phyloP scores from a whole-genome alignment of 2,113 vertebrate genomes.

The Lota lota region DNA sequence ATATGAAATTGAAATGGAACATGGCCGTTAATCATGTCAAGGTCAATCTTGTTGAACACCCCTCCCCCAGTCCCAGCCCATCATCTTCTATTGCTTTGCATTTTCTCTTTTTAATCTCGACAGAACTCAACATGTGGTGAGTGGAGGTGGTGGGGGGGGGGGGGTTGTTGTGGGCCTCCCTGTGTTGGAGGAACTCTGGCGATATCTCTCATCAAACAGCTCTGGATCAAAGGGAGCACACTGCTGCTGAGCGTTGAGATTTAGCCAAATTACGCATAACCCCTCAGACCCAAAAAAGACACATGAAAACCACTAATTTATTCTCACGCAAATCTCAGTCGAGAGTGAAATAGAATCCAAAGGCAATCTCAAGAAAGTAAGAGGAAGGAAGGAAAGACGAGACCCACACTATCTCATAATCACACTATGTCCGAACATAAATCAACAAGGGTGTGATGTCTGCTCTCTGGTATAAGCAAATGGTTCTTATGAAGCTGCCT shows the following conservation, averaged over 20 bases:
- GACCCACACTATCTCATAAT: too few relatives aligned
- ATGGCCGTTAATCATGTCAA: too few relatives aligned
- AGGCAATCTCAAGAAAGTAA: conserved; percentile 16
- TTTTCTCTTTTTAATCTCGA: conserved; percentile 64
- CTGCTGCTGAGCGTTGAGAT: conserved; percentile 55
- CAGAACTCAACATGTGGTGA: conserved; percentile 47
- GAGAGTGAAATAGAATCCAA: conserved; percentile 66
- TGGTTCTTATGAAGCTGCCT: too few relatives aligned
- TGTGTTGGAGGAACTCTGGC: conserved; percentile 63
- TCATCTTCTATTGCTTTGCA: not conserved
- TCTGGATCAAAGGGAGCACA: conserved; percentile 64
- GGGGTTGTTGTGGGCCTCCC: not conserved
- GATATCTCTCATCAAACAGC: conserved; percentile 70
- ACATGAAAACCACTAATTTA: conserved; percentile 54
- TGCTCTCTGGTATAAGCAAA: too few relatives aligned
- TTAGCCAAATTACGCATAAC: conserved; percentile 61
- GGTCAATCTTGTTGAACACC: too few relatives aligned
- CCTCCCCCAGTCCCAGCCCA: too few relatives aligned
- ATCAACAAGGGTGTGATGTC: too few relatives aligned
- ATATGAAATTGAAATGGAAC: too few relatives aligned
- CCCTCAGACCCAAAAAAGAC: conserved; percentile 39
- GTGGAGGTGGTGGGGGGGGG: not conserved
- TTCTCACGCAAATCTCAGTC: conserved; percentile 44
- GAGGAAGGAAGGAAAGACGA: too few relatives aligned
- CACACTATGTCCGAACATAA: too few relatives aligned